These are phyloP conservation scores for Glyptemys insculpta DNA, from an alignment of 2,797 vertebrate genomes.

Conservation along the genomic window DNA sequence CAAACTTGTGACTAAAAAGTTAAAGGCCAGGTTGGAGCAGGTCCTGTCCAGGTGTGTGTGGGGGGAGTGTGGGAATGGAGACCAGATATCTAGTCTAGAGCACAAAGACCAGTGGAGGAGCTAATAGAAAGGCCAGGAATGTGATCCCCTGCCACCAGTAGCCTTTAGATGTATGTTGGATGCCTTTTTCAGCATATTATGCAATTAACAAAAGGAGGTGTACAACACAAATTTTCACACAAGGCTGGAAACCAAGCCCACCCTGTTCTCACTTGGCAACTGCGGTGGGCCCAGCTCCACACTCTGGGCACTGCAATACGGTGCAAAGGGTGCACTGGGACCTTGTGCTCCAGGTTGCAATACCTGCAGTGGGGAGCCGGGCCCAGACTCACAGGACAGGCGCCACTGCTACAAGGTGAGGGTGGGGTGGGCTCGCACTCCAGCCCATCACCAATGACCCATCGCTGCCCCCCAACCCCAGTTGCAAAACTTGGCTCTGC, in stretches of 20 bases:
- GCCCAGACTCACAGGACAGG: background rate
- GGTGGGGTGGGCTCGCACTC: background rate
- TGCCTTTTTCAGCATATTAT: background rate
- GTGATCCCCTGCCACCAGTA: background rate
- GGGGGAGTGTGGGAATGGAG: background rate
- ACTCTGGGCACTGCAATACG: background rate
- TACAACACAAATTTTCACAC: background rate
- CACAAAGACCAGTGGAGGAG: background rate
- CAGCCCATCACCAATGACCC: background rate
- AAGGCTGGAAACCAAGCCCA: background rate
- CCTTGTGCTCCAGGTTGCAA: too few species aligned
- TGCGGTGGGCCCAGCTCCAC: background rate
- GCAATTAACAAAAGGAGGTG: background rate
- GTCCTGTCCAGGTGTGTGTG: background rate
- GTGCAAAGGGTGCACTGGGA: background rate
- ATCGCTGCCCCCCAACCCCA: too few species aligned
- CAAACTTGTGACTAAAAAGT: background rate
- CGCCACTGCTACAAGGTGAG: background rate
- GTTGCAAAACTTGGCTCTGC: background rate
- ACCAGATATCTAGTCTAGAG: fast-evolving
- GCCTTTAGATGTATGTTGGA: background rate
- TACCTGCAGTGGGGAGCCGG: too few species aligned
- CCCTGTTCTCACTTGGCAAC: background rate
- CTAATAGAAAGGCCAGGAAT: background rate
- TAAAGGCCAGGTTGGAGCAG: background rate